Evolutionary conservation across 2,888 invertebrate genomes (phyloP).

Genomic region (Drosophila trichaetosa): DNA sequence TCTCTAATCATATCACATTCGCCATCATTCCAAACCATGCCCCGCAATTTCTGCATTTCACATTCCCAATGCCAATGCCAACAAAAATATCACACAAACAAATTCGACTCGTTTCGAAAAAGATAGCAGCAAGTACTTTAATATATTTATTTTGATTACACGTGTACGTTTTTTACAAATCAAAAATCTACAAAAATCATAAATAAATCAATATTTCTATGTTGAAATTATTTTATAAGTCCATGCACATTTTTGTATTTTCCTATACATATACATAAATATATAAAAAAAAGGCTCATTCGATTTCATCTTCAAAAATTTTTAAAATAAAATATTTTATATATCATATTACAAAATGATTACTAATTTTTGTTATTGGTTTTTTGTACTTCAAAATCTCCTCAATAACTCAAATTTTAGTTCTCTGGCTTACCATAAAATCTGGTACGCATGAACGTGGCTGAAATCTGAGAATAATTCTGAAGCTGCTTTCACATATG

Average conservation of each 20-base stretch:
- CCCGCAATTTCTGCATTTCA: constrained; percentile 24
- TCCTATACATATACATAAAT: too few relatives aligned
- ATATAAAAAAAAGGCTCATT: neutral
- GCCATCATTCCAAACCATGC: constrained; percentile 16
- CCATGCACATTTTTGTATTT: too few relatives aligned
- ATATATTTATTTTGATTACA: constrained; percentile 3
- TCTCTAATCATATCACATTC: constrained; percentile 70
- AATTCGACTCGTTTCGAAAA: constrained; percentile 26
- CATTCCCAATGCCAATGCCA: constrained; percentile 29
- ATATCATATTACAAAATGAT: neutral
- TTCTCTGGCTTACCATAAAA: neutral
- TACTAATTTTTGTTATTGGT: too few relatives aligned
- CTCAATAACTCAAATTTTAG: neutral
- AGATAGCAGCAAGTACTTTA: constrained; percentile 7
- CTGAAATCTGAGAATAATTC: constrained; percentile 33
- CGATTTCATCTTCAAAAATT: neutral
- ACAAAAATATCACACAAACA: constrained; percentile 35
- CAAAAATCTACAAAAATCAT: neutral
- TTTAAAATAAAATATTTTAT: neutral
- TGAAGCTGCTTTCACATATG: constrained; percentile 30
- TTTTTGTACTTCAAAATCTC: neutral
- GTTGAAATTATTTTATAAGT: neutral
- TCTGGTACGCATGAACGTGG: constrained; percentile 31
- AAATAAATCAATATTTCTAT: neutral
- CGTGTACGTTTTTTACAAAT: neutral